Conservation (phyloP, 1,140 invertebrate genomes). For the Meteorus sp. region DNA sequence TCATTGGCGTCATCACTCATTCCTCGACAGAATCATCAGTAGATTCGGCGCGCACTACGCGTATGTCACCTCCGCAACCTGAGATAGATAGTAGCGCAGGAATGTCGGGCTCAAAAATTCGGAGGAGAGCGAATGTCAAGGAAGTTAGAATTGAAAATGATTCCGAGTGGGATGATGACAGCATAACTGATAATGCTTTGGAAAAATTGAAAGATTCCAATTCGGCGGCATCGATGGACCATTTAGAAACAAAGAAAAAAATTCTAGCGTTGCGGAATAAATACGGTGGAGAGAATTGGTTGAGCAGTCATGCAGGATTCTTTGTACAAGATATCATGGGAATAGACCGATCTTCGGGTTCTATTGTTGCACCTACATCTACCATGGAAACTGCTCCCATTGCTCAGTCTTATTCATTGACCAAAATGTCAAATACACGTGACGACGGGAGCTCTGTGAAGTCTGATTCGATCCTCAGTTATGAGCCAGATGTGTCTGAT, state of each 20-base stretch:
- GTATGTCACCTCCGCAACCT: constrained; percentile 21
- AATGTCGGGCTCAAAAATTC: constrained; percentile 28
- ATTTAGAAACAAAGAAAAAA: constrained; percentile 65
- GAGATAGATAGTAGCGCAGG: constrained; percentile 27
- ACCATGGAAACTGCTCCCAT: too few relatives aligned
- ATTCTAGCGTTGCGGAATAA: constrained; percentile 62
- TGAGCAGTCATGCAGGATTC: constrained; percentile 60
- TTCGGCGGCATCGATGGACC: constrained; percentile 48
- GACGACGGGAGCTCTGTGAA: too few relatives aligned
- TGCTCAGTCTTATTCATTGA: too few relatives aligned
- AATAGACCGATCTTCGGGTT: constrained; percentile 37
- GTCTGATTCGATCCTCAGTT: too few relatives aligned
- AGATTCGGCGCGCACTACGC: not conserved
- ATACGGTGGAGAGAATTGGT: constrained; percentile 65
- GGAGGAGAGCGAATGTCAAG: constrained; percentile 38
- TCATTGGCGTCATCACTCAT: constrained; percentile 33
- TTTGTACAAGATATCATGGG: constrained; percentile 63
- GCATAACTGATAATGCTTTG: constrained; percentile 34
- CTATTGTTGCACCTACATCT: not conserved
- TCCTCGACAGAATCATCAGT: constrained; percentile 17
- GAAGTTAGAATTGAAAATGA: constrained; percentile 51
- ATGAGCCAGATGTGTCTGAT: too few relatives aligned
- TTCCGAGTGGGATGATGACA: too few relatives aligned
- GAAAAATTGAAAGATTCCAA: not conserved
- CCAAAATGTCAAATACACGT: too few relatives aligned